phyloP scores from a whole-genome alignment of 2,797 vertebrate genomes.

The Sebastes elongatus region DNA sequence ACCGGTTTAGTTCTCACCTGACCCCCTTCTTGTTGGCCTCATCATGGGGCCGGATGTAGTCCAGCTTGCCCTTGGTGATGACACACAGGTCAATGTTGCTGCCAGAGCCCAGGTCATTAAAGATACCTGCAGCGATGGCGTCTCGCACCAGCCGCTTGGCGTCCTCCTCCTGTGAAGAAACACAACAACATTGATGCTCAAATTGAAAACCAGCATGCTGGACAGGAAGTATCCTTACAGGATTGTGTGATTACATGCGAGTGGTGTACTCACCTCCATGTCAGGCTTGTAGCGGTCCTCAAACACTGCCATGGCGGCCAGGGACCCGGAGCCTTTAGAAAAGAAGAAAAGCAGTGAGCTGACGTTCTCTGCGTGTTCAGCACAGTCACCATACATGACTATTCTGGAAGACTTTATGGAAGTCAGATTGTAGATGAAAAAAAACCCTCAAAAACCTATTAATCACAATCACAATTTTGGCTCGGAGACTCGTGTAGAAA shows the following conservation, averaged over 20 bases:
- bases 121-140: slow-evolving; percentile 94
- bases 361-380: background rate
- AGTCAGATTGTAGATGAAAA: background rate
- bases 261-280: slow-evolving; percentile 88
- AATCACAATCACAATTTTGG: too few species aligned
- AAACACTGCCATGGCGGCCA: slow-evolving; percentile 97
- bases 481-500: too few species aligned
- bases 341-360: background rate
- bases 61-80: slow-evolving; percentile 92
- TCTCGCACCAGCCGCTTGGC: slow-evolving; percentile 93
- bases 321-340: slow-evolving; percentile 90
- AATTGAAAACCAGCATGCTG: background rate
- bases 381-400: fast-evolving
- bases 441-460: too few species aligned
- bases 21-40: slow-evolving; percentile 94
- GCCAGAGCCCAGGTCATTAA: slow-evolving; percentile 95
- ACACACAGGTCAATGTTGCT: slow-evolving; percentile 97
- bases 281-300: slow-evolving; percentile 93
- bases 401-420: background rate
- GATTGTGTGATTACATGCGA: background rate
- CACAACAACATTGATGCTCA: background rate
- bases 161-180: slow-evolving; percentile 86
- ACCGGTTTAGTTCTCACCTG: slow-evolving; percentile 79
- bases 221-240: background rate
- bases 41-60: slow-evolving; percentile 91